Evolutionary conservation across 2,113 vertebrate genomes (phyloP).

Genomic region (Sinosuthora webbiana): DNA sequence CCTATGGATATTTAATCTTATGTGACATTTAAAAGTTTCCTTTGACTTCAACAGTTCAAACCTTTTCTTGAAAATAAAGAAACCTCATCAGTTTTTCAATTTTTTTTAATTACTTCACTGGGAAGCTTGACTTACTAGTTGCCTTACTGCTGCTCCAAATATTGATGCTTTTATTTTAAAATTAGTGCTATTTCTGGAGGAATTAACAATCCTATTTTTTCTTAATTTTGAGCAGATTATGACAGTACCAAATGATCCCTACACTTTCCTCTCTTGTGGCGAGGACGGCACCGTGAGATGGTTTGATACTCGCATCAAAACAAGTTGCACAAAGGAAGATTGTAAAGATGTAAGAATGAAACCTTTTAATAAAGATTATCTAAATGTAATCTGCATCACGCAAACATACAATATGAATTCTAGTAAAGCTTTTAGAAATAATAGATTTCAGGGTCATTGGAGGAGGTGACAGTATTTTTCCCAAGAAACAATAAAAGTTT

Average conservation of each 20-base stretch:
- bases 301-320: constrained; percentile 97
- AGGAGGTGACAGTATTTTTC: constrained; percentile 18
- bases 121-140: not conserved
- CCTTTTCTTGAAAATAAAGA: not conserved
- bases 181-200: not conserved
- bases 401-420: constrained; percentile 20
- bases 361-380: constrained; percentile 16
- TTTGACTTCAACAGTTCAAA: not conserved
- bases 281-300: constrained; percentile 98
- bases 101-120: not conserved
- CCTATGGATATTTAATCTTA: not conserved
- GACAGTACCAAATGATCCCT: constrained; percentile 97
- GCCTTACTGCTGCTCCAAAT: not conserved
- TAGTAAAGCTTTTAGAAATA: constrained; percentile 38
- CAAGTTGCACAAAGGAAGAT: constrained; percentile 96
- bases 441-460: constrained; percentile 19
- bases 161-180: not conserved
- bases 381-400: constrained; percentile 22
- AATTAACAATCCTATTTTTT: not conserved
- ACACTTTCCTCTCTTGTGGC: constrained; percentile 96
- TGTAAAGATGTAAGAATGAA: constrained; percentile 94
- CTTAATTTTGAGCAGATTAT: constrained; percentile 81
- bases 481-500: not conserved
- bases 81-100: not conserved
- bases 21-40: not conserved